These are phyloP conservation scores for Trisateles emortualis DNA, from an alignment of 2,888 invertebrate species.

Conservation along the genomic window DNA sequence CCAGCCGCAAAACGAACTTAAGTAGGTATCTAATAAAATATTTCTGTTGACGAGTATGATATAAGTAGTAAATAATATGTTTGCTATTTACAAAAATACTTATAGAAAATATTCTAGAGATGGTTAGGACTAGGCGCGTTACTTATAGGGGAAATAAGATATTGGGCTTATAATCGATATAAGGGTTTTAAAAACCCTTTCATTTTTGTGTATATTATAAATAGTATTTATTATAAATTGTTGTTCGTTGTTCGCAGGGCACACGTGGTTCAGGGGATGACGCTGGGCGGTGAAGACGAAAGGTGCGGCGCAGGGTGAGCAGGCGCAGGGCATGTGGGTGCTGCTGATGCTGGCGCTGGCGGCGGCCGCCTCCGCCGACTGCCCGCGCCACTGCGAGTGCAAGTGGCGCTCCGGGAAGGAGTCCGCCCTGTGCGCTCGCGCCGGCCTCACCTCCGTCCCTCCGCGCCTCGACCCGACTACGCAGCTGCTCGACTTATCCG, in stretches of 20 bases:
- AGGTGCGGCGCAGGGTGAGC: constrained; percentile 79
- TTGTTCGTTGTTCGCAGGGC: constrained; percentile 61
- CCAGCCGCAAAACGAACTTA: constrained; percentile 35
- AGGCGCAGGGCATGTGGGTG: constrained; percentile 88
- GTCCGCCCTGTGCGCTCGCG: constrained; percentile 92
- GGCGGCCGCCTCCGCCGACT: constrained; percentile 88
- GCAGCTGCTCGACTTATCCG: constrained; percentile 92
- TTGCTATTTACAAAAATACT: not conserved
- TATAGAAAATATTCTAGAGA: not conserved
- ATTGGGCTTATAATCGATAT: too few relatives aligned
- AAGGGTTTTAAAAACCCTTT: too few relatives aligned
- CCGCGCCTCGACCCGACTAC: constrained; percentile 91
- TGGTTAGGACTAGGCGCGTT: too few relatives aligned
- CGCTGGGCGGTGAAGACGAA: constrained; percentile 73
- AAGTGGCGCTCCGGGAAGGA: constrained; percentile 96
- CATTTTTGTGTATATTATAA: too few relatives aligned
- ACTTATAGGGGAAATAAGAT: too few relatives aligned
- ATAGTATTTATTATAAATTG: too few relatives aligned
- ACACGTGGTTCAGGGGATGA: constrained; percentile 71
- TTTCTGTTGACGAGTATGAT: constrained; percentile 26
- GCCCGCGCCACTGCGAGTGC: constrained; percentile 93
- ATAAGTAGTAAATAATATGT: constrained; percentile 29
- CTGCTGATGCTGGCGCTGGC: constrained; percentile 78
- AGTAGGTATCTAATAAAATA: constrained; percentile 40
- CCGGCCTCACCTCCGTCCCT: constrained; percentile 91